These are phyloP conservation scores for Gisinianus flammeolus DNA, from an alignment of 2,888 invertebrate species.

Conservation along the genomic window DNA sequence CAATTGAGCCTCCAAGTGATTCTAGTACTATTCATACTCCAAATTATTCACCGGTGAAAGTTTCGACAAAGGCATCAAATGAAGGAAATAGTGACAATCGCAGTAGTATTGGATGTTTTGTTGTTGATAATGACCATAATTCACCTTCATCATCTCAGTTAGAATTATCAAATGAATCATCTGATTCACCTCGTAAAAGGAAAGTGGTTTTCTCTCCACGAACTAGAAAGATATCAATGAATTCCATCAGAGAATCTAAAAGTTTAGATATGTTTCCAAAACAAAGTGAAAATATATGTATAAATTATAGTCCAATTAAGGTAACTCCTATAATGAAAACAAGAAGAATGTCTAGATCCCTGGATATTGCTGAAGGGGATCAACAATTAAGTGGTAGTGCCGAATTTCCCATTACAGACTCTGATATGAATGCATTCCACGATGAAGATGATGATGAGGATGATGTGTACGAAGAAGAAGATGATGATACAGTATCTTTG, in stretches of 20 bases:
- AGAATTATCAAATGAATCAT: slow-evolving; percentile 34
- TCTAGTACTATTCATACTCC: slow-evolving; percentile 49
- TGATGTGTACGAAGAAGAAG: neutral
- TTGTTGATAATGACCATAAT: neutral
- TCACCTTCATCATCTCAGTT: neutral
- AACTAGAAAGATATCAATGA: slow-evolving; percentile 44
- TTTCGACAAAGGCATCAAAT: slow-evolving; percentile 59
- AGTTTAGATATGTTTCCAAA: slow-evolving; percentile 71
- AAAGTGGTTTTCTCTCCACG: slow-evolving; percentile 47
- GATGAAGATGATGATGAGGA: neutral
- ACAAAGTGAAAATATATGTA: slow-evolving; percentile 41
- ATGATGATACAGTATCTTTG: slow-evolving; percentile 22
- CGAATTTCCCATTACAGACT: neutral
- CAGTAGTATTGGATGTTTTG: neutral
- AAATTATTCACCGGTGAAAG: slow-evolving; percentile 64
- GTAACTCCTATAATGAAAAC: slow-evolving; percentile 42
- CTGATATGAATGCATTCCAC: slow-evolving; percentile 3
- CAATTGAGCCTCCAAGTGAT: slow-evolving; percentile 58
- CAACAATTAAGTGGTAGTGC: neutral
- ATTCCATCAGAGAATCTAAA: slow-evolving; percentile 67
- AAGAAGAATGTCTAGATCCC: slow-evolving; percentile 54
- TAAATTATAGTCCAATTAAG: neutral
- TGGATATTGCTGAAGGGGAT: slow-evolving; percentile 46
- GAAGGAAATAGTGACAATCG: neutral
- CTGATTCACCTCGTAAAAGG: slow-evolving; percentile 38